Evolutionary conservation across 2,888 invertebrate genomes (phyloP), one percentile per base, ranked within the genome.

Genomic region (Chrysopilus asiliformis): DNA sequence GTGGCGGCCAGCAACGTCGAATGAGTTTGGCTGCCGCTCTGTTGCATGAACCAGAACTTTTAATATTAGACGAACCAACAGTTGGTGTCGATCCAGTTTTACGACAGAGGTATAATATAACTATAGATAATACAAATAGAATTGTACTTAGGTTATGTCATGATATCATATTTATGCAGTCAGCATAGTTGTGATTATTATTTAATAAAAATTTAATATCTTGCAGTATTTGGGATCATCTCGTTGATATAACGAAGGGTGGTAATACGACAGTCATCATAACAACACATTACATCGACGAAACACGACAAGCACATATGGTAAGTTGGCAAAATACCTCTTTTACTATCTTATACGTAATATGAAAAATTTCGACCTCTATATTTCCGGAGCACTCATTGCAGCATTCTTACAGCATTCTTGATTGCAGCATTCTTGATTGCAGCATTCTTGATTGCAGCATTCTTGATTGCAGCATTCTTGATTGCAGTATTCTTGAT

Each of bases 11-110:
- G 56, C 82, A 84, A 57, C 67, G 93, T 36, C 70, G 93, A 43
- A 83, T 90, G 3, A 91, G 91, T 0, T 72, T 93, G 47, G 86
- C 90, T 0, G 83, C 86, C 1, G 87, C 91, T 0, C 65, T 93
- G 19, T 68, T 93, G 27, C 87, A 91, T 45, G 82, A 86, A 43
- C 91, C 93, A 0, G 87, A 90, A 55, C 67, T 93, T 19, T 63
- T 93, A 41, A 91, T 93, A 51, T 66, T 93, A 39, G 93, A 93
- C 53, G 93, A 93, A 53, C 91, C 91, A 0, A 93, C 91, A 0
- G 91, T 90, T 12, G 93, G 91, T 22, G 84, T 93, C 2, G 91
- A 93, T 64, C 91, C 91, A 2, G 72, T 91, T 22, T 64, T 93
- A 9, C 67, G 87, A 42, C 81, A 86, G 57, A 80, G 69, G 77